A percentile compares a stretch with the other conserved stretches of the same genome.
Conservation (phyloP, 2,797 vertebrate species). For the Epinephelus awoara region DNA sequence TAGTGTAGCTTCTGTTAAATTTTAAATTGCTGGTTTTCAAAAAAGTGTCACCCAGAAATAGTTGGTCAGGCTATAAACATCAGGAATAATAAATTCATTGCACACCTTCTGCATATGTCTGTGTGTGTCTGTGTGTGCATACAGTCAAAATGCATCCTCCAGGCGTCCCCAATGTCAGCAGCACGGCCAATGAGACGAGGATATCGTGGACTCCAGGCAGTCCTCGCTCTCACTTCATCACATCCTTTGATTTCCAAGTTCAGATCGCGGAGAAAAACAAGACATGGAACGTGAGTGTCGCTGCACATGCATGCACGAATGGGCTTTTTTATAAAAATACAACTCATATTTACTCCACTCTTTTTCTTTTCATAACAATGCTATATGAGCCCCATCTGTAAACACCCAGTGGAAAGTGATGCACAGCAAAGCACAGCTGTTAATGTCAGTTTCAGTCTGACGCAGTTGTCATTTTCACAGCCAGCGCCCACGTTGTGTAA, state of each 20-base stretch:
- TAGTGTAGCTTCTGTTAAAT: neutral
- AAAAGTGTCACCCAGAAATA: neutral
- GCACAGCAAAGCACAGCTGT: neutral
- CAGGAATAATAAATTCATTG: neutral
- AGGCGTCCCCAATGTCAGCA: conserved; percentile 53
- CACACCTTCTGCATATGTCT: neutral
- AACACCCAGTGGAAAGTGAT: no score
- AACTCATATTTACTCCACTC: neutral
- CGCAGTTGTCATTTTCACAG: no score
- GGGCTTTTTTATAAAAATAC: neutral
- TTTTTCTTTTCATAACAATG: neutral
- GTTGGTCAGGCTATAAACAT: no score
- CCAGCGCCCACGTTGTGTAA: no score
- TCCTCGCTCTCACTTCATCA: accelerated
- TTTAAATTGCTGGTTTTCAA: neutral
- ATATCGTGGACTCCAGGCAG: conserved; percentile 69
- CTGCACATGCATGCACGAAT: neutral
- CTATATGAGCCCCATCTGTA: no score
- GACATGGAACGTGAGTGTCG: conserved; percentile 69
- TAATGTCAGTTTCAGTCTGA: no score
- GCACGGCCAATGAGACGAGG: conserved; percentile 29
- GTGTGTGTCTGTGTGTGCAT: neutral
- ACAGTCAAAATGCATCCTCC: conserved; percentile 83
- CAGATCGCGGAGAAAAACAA: conserved; percentile 61
- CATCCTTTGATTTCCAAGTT: conserved; percentile 38